These are phyloP conservation scores for Eupithecia centaureata DNA, from an alignment of 2,888 invertebrate species.

Conservation along the genomic window DNA sequence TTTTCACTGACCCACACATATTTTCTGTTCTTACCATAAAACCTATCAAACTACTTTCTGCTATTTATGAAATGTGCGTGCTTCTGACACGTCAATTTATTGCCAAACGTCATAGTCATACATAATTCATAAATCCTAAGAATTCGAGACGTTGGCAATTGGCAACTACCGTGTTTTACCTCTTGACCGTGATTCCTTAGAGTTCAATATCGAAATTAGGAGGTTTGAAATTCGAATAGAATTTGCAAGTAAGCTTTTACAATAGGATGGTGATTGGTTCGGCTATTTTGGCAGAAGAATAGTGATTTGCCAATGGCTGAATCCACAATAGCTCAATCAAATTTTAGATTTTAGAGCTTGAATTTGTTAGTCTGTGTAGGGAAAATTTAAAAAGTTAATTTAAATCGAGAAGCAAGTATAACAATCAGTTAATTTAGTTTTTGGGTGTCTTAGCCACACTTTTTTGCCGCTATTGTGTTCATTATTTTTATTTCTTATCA, in stretches of 20 bases:
- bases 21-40: constrained; percentile 16
- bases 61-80: constrained; percentile 46
- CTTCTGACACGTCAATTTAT: constrained; percentile 67
- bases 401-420: not conserved
- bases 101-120: constrained; percentile 69
- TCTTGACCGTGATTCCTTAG: constrained; percentile 34
- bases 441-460: too few relatives aligned
- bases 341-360: constrained; percentile 23
- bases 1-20: constrained; percentile 13
- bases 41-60: constrained; percentile 20
- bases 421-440: too few relatives aligned
- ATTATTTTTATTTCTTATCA: too few relatives aligned
- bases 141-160: constrained; percentile 47
- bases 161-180: constrained; percentile 43
- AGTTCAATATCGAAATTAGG: constrained; percentile 27
- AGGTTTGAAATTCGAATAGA: constrained; percentile 47
- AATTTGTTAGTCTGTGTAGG: constrained; percentile 13
- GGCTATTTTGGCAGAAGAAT: constrained; percentile 30
- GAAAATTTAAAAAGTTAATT: not conserved
- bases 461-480: too few relatives aligned
- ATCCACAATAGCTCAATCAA: constrained; percentile 38
- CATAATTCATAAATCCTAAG: constrained; percentile 64
- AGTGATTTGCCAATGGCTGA: constrained; percentile 17
- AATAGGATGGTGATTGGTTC: constrained; percentile 69
- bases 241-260: constrained; percentile 77